Percentiles rank a stretch among this genome's conserved stretches.
These are phyloP conservation scores for Fundulus diaphanus DNA, from an alignment of 2,797 vertebrate genomes.

Conservation along the genomic window DNA sequence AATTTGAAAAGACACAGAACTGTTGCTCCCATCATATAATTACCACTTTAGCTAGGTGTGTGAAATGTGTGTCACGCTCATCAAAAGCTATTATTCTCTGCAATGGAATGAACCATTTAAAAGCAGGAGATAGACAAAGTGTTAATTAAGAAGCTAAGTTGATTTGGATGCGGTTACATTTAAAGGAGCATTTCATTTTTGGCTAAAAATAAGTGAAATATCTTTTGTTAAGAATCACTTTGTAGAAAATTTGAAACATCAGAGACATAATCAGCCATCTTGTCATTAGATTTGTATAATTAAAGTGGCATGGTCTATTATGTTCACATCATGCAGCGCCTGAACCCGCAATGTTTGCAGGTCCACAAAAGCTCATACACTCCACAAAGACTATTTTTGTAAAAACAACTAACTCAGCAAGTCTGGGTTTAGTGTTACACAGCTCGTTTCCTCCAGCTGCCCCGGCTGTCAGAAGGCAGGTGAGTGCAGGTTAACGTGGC, in stretches of 20 bases:
- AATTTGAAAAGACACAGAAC: too few relatives aligned
- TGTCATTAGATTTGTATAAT: neutral
- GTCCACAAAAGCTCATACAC: slow-evolving; percentile 21
- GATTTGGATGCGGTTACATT: neutral
- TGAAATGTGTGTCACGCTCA: slow-evolving; percentile 13
- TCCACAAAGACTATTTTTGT: slow-evolving; percentile 56
- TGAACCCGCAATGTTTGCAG: slow-evolving; percentile 1
- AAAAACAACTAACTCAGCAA: slow-evolving; percentile 67
- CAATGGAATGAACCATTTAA: neutral
- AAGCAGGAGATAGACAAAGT: neutral
- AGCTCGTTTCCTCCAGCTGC: slow-evolving; percentile 58
- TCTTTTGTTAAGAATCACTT: neutral
- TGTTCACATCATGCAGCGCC: neutral
- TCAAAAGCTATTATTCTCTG: slow-evolving; percentile 22
- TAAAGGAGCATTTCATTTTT: neutral
- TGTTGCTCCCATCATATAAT: too few relatives aligned
- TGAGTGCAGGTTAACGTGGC: slow-evolving; percentile 72
- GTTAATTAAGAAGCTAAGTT: too few relatives aligned
- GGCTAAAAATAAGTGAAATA: neutral
- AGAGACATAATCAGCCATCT: neutral
- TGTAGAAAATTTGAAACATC: neutral
- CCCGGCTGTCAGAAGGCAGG: slow-evolving; percentile 64
- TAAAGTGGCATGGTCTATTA: neutral
- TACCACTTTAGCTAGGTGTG: slow-evolving; percentile 39
- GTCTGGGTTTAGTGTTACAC: slow-evolving; percentile 72